Conservation (phyloP, 2,797 vertebrate genomes). For the Chrosomus eos region DNA sequence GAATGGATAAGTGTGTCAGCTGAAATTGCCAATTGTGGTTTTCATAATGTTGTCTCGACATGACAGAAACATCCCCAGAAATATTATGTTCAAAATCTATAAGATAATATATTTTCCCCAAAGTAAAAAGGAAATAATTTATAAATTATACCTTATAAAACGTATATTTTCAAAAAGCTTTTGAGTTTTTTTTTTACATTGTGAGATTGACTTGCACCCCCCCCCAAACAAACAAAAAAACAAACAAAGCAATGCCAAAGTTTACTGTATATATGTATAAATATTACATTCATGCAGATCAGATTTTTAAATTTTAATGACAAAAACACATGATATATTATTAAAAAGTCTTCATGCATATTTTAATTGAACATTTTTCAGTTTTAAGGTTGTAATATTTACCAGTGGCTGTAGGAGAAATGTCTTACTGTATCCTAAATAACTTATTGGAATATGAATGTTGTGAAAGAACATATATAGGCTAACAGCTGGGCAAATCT, state of each 20-base stretch:
- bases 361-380: neutral
- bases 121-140: neutral
- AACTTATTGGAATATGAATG: neutral
- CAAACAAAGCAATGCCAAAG: too few species aligned
- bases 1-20: too few species aligned
- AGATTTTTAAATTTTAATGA: neutral
- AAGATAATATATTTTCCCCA: neutral
- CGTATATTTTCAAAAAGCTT: too few species aligned
- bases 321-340: neutral
- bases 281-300: neutral
- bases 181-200: neutral
- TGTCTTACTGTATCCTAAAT: neutral
- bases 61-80: neutral
- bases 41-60: neutral
- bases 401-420: neutral
- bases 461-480: neutral
- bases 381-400: neutral
- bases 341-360: neutral
- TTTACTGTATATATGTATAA: neutral
- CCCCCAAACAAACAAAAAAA: too few species aligned
- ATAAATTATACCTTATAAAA: too few species aligned
- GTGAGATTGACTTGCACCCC: neutral
- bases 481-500: neutral
- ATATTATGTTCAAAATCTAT: neutral
- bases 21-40: neutral